Evolutionary conservation across 1,140 invertebrate species (phyloP).

Genomic region (Heliconius nattereri): DNA sequence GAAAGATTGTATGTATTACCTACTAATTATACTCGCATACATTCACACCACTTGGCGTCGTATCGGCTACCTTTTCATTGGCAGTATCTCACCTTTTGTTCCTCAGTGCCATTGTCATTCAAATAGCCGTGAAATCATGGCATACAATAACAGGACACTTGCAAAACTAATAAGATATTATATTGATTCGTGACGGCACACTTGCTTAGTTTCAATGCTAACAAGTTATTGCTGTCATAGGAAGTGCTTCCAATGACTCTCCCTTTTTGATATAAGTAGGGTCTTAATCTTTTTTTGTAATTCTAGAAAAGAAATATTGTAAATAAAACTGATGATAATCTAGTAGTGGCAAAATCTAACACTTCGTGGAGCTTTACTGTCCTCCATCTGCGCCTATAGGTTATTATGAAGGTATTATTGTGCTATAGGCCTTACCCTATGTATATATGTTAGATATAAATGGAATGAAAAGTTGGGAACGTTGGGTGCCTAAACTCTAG

Average conservation of each 20-base stretch:
- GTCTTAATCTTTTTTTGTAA: too few species aligned
- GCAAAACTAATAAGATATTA: constrained; percentile 22
- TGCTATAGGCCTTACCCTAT: too few species aligned
- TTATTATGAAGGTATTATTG: too few species aligned
- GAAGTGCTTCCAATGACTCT: background rate
- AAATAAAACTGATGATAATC: too few species aligned
- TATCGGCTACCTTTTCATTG: constrained; percentile 29
- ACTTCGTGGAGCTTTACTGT: too few species aligned
- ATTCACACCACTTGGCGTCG: background rate
- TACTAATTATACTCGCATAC: background rate
- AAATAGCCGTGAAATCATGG: constrained; percentile 48
- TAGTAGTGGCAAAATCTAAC: too few species aligned
- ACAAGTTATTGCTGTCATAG: background rate
- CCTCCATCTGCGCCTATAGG: too few species aligned
- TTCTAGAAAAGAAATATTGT: too few species aligned
- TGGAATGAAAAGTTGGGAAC: background rate
- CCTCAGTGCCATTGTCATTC: constrained; percentile 44
- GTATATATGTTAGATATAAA: too few species aligned
- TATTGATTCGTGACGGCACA: constrained; percentile 20
- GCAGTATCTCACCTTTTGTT: constrained; percentile 39
- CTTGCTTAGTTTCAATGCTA: constrained; percentile 1
- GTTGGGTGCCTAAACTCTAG: background rate
- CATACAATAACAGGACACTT: constrained; percentile 26
- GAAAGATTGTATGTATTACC: background rate
- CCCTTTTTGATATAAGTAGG: too few species aligned